Percentiles rank a stretch among this genome's conserved stretches.
Conservation (phyloP, 2,797 vertebrate species). For the Malacoraja senta region DNA sequence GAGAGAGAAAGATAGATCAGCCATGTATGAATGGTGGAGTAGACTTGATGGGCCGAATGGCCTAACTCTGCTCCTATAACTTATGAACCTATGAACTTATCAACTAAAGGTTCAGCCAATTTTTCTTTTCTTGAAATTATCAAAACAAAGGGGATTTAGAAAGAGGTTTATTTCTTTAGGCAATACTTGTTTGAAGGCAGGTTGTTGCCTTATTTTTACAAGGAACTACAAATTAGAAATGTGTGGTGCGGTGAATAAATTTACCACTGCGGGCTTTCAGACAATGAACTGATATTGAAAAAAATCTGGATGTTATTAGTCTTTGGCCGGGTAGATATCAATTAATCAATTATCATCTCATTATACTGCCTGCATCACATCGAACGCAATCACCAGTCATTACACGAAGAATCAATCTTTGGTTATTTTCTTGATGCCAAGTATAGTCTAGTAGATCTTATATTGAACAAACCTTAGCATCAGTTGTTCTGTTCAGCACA, state of each 20-base stretch:
- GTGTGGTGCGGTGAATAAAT: conserved; percentile 1
- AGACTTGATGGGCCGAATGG: too few species aligned
- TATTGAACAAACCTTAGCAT: not conserved
- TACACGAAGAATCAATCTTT: not conserved
- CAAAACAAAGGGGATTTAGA: not conserved
- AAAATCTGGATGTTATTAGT: conserved; percentile 14
- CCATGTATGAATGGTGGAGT: too few species aligned
- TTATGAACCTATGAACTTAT: too few species aligned
- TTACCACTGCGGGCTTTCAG: not conserved
- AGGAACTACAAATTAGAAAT: not conserved
- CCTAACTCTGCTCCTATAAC: too few species aligned
- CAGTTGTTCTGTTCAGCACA: not conserved
- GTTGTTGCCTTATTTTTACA: not conserved
- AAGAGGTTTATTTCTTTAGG: not conserved
- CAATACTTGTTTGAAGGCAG: not conserved
- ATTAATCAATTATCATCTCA: conserved; percentile 26
- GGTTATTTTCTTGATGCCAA: not conserved
- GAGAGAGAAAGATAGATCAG: too few species aligned
- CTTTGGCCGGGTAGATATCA: not conserved
- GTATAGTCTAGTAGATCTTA: conserved; percentile 15
- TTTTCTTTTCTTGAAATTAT: not conserved
- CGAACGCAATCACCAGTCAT: not conserved
- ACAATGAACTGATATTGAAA: conserved; percentile 8
- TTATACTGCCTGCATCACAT: not conserved
- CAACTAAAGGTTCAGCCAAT: too few species aligned